These are phyloP conservation scores for Limonius californicus DNA, from an alignment of 1,140 invertebrate genomes.

Conservation along the genomic window DNA sequence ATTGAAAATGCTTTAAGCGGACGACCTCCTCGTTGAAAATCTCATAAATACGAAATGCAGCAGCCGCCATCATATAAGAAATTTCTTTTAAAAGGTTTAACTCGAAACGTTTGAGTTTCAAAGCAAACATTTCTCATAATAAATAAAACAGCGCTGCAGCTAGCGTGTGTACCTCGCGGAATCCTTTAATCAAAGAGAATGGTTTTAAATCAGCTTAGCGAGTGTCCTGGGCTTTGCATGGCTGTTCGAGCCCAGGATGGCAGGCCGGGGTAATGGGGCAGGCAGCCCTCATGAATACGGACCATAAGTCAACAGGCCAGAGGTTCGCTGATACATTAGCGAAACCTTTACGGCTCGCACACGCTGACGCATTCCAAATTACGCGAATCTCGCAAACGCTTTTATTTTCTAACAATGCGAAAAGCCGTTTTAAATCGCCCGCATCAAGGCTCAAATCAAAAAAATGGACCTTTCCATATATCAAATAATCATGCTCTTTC, in stretches of 20 bases:
- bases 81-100: slow-evolving; percentile 25
- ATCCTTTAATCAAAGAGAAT: slow-evolving; percentile 24
- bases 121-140: slow-evolving; percentile 27
- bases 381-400: not conserved
- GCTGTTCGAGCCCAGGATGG: slow-evolving; percentile 3
- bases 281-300: slow-evolving; percentile 24
- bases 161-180: slow-evolving; percentile 1
- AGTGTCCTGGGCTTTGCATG: slow-evolving; percentile 22
- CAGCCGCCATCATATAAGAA: slow-evolving; percentile 3
- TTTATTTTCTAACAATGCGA: not conserved
- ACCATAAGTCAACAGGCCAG: slow-evolving; percentile 22
- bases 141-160: slow-evolving; percentile 26
- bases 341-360: not conserved
- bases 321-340: slow-evolving; percentile 12
- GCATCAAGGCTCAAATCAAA: not conserved
- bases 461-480: too few species aligned
- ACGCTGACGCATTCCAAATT: slow-evolving; percentile 1
- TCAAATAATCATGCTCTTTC: too few species aligned
- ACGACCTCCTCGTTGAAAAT: not conserved
- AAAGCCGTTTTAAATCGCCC: not conserved
- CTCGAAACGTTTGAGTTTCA: slow-evolving; percentile 22
- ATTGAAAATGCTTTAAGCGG: slow-evolving; percentile 8
- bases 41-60: slow-evolving; percentile 8
- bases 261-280: not conserved
- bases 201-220: slow-evolving; percentile 28